These are phyloP conservation scores for Beris morrisii DNA, from an alignment of 2,888 invertebrate genomes.

Conservation along the genomic window DNA sequence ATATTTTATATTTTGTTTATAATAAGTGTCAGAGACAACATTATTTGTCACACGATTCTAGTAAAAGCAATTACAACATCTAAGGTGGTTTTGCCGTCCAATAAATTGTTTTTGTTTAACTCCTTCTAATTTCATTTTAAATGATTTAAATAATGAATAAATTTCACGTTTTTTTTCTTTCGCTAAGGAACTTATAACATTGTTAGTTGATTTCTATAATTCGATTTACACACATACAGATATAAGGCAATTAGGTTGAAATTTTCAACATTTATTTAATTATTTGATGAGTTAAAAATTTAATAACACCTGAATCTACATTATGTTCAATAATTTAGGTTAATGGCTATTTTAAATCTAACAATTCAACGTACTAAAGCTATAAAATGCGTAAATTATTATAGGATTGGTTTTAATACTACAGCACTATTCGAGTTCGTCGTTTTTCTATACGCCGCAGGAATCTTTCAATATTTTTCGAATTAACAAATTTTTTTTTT, in stretches of 20 bases:
- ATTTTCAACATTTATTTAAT: neutral
- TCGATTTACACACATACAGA: constrained; percentile 15
- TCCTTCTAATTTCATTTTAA: too few relatives aligned
- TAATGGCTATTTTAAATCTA: too few relatives aligned
- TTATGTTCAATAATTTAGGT: neutral
- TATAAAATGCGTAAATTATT: too few relatives aligned
- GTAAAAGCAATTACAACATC: constrained; percentile 48
- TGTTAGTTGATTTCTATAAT: neutral
- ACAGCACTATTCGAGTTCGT: too few relatives aligned
- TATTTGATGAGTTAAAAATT: neutral
- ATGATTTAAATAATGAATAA: neutral
- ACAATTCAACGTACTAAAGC: too few relatives aligned
- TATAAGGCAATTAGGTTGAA: constrained; percentile 32
- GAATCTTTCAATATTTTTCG: too few relatives aligned
- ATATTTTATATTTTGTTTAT: too few relatives aligned
- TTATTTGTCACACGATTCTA: constrained; percentile 17
- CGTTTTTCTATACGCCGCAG: too few relatives aligned
- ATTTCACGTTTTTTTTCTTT: constrained; percentile 38
- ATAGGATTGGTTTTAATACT: too few relatives aligned
- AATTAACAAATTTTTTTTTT: too few relatives aligned
- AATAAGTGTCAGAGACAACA: too few relatives aligned
- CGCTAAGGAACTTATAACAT: neutral
- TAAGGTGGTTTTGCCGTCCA: constrained; percentile 56
- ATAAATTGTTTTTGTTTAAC: constrained; percentile 40
- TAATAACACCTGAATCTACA: neutral